Percentiles rank a stretch among this genome's conserved stretches.
These are phyloP conservation scores for Microplitis demolitor DNA, from an alignment of 1,140 invertebrate species.

Conservation along the genomic window DNA sequence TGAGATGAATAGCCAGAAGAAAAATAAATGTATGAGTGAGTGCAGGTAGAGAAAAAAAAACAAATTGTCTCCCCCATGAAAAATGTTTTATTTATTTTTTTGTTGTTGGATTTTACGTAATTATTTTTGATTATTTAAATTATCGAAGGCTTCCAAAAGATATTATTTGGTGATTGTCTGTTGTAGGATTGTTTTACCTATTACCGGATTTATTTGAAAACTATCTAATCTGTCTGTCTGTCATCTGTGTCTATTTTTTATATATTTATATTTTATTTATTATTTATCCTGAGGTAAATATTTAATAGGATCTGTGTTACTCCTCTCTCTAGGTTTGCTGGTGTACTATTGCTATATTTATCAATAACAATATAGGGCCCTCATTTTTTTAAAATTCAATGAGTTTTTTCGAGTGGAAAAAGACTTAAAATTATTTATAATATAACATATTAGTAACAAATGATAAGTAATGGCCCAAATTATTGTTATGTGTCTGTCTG, in stretches of 20 bases:
- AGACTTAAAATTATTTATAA: not conserved
- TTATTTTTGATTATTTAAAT: no score
- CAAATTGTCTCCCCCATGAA: slow-evolving; percentile 9
- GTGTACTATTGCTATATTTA: slow-evolving; percentile 15
- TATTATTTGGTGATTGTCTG: not conserved
- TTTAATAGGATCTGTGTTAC: not conserved
- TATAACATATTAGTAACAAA: not conserved
- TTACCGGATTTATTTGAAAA: no score
- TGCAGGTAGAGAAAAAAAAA: slow-evolving; percentile 52
- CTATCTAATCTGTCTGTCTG: not conserved
- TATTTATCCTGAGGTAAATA: not conserved
- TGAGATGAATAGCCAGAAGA: slow-evolving; percentile 60
- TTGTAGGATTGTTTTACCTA: not conserved
- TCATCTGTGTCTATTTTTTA: not conserved
- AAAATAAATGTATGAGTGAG: slow-evolving; percentile 61
- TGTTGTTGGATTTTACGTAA: no score
- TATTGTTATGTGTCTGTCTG: slow-evolving; percentile 59
- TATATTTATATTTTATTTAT: not conserved
- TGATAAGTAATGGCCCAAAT: slow-evolving; percentile 19
- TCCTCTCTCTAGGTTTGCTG: slow-evolving; percentile 17
- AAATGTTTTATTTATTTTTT: slow-evolving; percentile 4
- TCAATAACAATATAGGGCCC: slow-evolving; percentile 6
- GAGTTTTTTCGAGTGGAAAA: no score
- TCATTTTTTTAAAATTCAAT: no score
- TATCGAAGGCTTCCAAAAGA: slow-evolving; percentile 4